Conservation (phyloP, 2,888 invertebrate genomes). For the Metalampra italica region DNA sequence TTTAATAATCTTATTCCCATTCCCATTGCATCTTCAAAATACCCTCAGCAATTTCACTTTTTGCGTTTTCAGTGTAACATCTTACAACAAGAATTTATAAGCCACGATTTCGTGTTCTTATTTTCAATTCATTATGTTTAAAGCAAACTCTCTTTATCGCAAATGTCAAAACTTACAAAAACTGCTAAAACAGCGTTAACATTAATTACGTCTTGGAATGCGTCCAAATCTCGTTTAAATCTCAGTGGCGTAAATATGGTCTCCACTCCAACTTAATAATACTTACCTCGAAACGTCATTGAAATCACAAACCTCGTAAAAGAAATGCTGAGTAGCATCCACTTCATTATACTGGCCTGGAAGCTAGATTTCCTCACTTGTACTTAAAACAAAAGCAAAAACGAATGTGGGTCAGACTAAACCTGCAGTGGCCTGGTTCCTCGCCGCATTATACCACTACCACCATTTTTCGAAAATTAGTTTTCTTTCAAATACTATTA, state of each 20-base stretch:
- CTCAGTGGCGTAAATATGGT: background rate
- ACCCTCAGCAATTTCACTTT: no score
- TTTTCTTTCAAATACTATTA: background rate
- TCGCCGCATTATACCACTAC: conserved; percentile 31
- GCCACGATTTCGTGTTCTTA: no score
- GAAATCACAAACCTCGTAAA: background rate
- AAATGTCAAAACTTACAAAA: background rate
- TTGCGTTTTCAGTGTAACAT: no score
- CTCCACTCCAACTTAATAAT: background rate
- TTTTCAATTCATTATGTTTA: no score
- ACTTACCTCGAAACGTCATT: background rate
- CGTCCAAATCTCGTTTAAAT: background rate
- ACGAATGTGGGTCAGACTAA: conserved; percentile 59
- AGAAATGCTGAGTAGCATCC: background rate
- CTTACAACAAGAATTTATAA: no score
- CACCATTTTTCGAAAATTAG: background rate
- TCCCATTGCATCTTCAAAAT: no score
- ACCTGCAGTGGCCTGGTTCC: conserved; percentile 68
- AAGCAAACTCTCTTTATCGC: background rate
- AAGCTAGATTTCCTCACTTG: conserved; percentile 39
- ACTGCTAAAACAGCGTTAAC: background rate
- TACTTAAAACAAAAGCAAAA: conserved; percentile 36
- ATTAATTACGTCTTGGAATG: background rate
- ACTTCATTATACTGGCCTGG: conserved; percentile 26
- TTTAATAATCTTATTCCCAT: no score